These are phyloP conservation scores for Adela reaumurella DNA, from an alignment of 2,888 invertebrate species.

Conservation along the genomic window DNA sequence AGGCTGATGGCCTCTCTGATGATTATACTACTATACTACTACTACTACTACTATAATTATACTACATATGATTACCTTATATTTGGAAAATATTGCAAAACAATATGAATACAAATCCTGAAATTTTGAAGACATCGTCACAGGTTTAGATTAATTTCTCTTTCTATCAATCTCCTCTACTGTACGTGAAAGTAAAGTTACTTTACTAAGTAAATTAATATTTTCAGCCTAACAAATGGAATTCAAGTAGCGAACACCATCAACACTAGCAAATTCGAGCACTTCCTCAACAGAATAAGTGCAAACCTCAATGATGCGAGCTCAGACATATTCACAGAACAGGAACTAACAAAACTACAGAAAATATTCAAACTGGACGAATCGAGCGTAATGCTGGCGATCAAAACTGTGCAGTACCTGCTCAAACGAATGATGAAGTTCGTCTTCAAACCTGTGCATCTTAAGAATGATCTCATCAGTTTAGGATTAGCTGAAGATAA, in stretches of 20 bases:
- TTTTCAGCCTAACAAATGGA: conserved; percentile 34
- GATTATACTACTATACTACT: no score
- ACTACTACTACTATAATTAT: no score
- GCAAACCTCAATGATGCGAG: conserved; percentile 30
- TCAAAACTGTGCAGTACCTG: conserved; percentile 35
- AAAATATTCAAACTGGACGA: conserved; percentile 34
- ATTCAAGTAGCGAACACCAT: conserved; percentile 28
- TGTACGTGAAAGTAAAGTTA: no score
- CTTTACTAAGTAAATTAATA: no score
- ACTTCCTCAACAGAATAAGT: conserved; percentile 34
- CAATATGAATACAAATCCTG: no score
- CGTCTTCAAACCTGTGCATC: conserved; percentile 39
- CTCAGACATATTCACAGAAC: conserved; percentile 34
- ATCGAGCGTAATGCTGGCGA: conserved; percentile 25
- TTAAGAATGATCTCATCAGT: conserved; percentile 29
- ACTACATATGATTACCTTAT: no score
- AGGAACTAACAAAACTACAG: conserved; percentile 32
- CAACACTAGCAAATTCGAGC: conserved; percentile 38
- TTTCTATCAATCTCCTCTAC: no score
- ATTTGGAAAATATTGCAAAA: no score
- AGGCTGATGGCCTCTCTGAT: no score
- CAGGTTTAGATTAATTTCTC: no score
- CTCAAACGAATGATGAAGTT: conserved; percentile 35
- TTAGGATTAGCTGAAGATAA: conserved; percentile 33
- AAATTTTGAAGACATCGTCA: no score